phyloP scores from a whole-genome alignment of 92 coral and sea anemone species.

The Paramuricea clavata region DNA sequence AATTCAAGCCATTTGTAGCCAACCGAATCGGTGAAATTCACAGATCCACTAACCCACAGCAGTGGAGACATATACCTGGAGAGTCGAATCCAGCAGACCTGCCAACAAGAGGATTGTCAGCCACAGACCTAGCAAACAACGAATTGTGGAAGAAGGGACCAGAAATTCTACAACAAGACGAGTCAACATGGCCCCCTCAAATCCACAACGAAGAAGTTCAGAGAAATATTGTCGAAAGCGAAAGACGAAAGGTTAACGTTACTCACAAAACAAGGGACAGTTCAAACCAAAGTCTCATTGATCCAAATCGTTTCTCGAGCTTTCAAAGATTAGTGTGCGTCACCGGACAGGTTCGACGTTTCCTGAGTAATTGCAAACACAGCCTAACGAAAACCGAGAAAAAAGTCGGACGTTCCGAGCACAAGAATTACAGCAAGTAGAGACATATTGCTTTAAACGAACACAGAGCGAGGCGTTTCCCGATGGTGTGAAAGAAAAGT shows the following conservation, averaged over 20 bases:
- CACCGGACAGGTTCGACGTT: constrained; percentile 56
- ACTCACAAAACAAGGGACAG: not conserved
- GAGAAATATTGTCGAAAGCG: constrained; percentile 12
- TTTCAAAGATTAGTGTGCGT: constrained; percentile 25
- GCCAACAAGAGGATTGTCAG: constrained; percentile 48
- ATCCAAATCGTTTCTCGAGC: constrained; percentile 56
- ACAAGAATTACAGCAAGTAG: constrained; percentile 40
- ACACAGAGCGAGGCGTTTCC: constrained; percentile 39
- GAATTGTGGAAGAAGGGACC: constrained; percentile 61
- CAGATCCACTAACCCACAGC: constrained; percentile 47
- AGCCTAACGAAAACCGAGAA: not conserved
- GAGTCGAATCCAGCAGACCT: constrained; percentile 40
- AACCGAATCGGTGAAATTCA: constrained; percentile 66
- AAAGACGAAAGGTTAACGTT: constrained; percentile 2
- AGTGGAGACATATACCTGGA: constrained; percentile 50
- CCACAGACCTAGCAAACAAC: constrained; percentile 42
- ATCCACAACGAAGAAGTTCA: constrained; percentile 15
- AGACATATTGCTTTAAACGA: constrained; percentile 28
- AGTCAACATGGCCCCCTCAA: constrained; percentile 59
- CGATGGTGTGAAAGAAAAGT: constrained; percentile 27
- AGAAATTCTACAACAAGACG: constrained; percentile 35
- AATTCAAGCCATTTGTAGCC: constrained; percentile 55
- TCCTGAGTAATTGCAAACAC: constrained; percentile 51
- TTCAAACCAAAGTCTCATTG: constrained; percentile 38
- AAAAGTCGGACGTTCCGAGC: not conserved